Percentiles rank a stretch among this genome's conserved stretches.
Conservation (phyloP, 2,888 invertebrate genomes). For the Rhagophthalmus giganteus region DNA sequence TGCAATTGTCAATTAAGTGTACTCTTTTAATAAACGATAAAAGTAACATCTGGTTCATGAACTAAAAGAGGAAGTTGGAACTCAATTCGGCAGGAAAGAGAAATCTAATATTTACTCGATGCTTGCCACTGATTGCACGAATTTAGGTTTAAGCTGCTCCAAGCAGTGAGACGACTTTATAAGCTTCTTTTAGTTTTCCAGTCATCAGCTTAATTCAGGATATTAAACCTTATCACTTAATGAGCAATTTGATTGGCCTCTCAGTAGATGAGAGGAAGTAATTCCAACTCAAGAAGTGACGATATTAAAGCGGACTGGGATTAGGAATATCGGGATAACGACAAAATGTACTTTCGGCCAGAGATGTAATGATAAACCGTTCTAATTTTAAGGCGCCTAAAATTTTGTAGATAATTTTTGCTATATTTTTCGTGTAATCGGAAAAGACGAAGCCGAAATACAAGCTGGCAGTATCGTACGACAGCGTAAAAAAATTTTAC, state of each 20-base stretch:
- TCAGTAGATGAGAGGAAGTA: slow-evolving; percentile 38
- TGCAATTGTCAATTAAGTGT: no score
- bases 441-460: neutral
- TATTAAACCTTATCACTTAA: slow-evolving; percentile 53
- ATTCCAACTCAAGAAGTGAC: slow-evolving; percentile 40
- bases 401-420: slow-evolving; percentile 9
- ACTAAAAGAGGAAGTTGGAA: neutral
- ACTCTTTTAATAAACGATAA: no score
- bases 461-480: neutral
- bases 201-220: slow-evolving; percentile 48
- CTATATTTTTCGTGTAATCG: slow-evolving; percentile 5
- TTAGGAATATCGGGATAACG: slow-evolving; percentile 28
- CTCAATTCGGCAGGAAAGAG: slow-evolving; percentile 10
- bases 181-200: slow-evolving; percentile 49
- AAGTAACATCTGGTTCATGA: neutral
- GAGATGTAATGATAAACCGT: slow-evolving; percentile 18
- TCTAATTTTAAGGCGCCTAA: slow-evolving; percentile 4
- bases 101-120: slow-evolving; percentile 18
- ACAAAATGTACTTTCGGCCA: slow-evolving; percentile 18
- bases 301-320: slow-evolving; percentile 37
- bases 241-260: slow-evolving; percentile 50
- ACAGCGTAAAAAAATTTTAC: no score
- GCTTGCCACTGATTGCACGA: slow-evolving; percentile 18
- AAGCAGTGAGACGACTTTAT: slow-evolving; percentile 38
- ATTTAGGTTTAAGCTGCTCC: slow-evolving; percentile 26